phyloP scores from a whole-genome alignment of 2,113 vertebrate species.

The Ginglymostoma cirratum region DNA sequence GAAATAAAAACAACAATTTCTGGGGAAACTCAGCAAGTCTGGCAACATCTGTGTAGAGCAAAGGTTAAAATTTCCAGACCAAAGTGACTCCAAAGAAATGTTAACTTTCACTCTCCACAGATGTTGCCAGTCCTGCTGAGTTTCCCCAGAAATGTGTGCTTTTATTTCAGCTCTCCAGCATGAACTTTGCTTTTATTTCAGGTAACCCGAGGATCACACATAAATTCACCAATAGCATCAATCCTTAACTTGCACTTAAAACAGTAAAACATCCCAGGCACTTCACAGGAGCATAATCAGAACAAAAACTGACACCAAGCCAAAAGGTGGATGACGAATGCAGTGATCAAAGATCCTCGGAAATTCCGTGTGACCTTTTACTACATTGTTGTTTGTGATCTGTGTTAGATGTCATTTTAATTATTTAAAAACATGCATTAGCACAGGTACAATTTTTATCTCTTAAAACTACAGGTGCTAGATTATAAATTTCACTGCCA shows the following conservation, averaged over 20 bases:
- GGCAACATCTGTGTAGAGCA: too few relatives aligned
- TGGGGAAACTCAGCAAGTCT: too few relatives aligned
- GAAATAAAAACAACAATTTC: too few relatives aligned
- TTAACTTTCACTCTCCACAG: too few relatives aligned
- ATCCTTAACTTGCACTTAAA: background rate
- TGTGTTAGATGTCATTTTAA: background rate
- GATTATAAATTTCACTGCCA: background rate
- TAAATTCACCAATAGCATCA: background rate
- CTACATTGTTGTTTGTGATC: background rate
- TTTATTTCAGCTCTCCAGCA: too few relatives aligned
- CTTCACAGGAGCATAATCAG: background rate
- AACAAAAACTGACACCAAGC: background rate
- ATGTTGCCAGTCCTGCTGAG: too few relatives aligned
- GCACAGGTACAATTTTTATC: background rate
- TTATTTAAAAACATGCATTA: background rate
- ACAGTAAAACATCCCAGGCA: background rate
- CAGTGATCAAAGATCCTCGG: background rate
- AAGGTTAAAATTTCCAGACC: too few relatives aligned
- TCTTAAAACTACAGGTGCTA: background rate
- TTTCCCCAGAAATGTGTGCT: too few relatives aligned
- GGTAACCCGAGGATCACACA: background rate
- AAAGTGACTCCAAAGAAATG: too few relatives aligned
- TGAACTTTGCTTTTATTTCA: background rate
- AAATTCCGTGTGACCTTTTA: background rate
- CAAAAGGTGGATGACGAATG: background rate